Percentiles rank a stretch among this genome's conserved stretches.
Evolutionary conservation across 2,888 invertebrate genomes (phyloP).

Genomic region (Lordiphosa fenestrarum): DNA sequence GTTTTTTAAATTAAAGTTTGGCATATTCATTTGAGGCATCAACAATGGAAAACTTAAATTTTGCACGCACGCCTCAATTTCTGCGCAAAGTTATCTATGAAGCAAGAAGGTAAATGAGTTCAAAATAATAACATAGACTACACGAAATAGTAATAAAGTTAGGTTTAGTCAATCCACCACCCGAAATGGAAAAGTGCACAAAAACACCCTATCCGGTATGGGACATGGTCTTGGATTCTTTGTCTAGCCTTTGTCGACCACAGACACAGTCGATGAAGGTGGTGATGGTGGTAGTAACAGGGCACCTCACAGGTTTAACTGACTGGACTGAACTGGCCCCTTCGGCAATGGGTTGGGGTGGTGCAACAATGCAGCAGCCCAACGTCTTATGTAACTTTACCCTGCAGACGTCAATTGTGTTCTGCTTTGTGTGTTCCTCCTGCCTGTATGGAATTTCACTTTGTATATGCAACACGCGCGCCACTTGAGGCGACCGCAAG

Average conservation of each 20-base stretch:
- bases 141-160: constrained; percentile 17
- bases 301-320: constrained; percentile 72
- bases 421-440: constrained; percentile 29
- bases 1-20: constrained; percentile 47
- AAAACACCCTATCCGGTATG: constrained; percentile 26
- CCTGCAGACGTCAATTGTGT: constrained; percentile 53
- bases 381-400: constrained; percentile 68
- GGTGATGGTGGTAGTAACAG: constrained; percentile 26
- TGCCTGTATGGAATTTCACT: constrained; percentile 21
- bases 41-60: constrained; percentile 78
- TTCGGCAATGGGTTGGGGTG: background rate
- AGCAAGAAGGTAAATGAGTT: constrained; percentile 70
- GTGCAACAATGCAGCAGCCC: constrained; percentile 37
- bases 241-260: constrained; percentile 34
- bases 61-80: constrained; percentile 78
- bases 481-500: constrained; percentile 47
- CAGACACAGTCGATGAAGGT: constrained; percentile 5
- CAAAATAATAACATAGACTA: background rate
- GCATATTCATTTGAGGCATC: constrained; percentile 33
- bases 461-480: constrained; percentile 45
- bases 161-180: constrained; percentile 29
- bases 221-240: constrained; percentile 19
- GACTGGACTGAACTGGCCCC: constrained; percentile 30
- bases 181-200: constrained; percentile 4
- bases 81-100: constrained; percentile 79